These are phyloP conservation scores for Bombus huntii DNA, from an alignment of 1,140 invertebrate species.

Conservation along the genomic window DNA sequence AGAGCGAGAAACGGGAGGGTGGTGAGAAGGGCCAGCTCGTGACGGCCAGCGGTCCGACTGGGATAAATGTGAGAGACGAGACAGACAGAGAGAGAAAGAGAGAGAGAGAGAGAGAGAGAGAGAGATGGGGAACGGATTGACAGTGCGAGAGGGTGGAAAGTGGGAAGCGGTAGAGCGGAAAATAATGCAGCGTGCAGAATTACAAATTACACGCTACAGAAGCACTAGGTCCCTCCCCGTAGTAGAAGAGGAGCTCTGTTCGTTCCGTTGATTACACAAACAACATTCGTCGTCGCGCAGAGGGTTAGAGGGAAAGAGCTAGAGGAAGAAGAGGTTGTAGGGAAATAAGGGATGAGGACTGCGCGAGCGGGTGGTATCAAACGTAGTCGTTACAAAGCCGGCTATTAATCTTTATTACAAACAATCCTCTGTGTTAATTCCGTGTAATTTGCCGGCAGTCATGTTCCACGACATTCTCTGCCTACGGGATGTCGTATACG, in stretches of 20 bases:
- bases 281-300: conserved; percentile 58
- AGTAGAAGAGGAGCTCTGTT: conserved; percentile 60
- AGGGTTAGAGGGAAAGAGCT: not conserved
- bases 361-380: conserved; percentile 49
- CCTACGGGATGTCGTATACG: conserved; percentile 34
- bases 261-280: conserved; percentile 76
- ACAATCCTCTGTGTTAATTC: conserved; percentile 73
- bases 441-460: conserved; percentile 69
- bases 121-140: not conserved
- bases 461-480: conserved; percentile 43
- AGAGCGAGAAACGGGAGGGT: not conserved
- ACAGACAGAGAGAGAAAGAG: not conserved
- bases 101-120: not conserved
- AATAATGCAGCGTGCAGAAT: conserved; percentile 72
- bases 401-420: conserved; percentile 74
- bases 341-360: not conserved
- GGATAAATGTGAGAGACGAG: not conserved
- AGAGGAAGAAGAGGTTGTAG: not conserved
- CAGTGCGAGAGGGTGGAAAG: conserved; percentile 50
- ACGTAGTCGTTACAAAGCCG: conserved; percentile 66
- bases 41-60: not conserved
- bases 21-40: not conserved
- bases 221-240: conserved; percentile 51
- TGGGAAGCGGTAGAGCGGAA: conserved; percentile 70
- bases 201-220: conserved; percentile 73